Evolutionary conservation across 2,797 vertebrate genomes (phyloP).

Genomic region (Hoplostethus mediterraneus): DNA sequence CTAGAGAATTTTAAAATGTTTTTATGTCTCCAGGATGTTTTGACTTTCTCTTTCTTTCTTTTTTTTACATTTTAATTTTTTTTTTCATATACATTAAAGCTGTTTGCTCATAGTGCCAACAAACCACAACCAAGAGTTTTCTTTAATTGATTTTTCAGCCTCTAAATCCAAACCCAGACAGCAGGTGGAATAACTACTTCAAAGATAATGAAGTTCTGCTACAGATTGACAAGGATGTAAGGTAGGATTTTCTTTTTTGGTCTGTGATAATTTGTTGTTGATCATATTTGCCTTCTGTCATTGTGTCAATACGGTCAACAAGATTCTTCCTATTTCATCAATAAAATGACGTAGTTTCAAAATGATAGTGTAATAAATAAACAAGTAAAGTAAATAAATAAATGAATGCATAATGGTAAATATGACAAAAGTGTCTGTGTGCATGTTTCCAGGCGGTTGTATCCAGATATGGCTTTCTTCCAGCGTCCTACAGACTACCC

Average conservation of each 20-base stretch:
- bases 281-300: background rate
- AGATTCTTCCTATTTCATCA: too few relatives aligned
- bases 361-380: background rate
- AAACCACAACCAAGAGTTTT: background rate
- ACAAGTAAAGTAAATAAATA: too few relatives aligned
- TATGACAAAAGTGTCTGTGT: background rate
- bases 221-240: conserved; percentile 98
- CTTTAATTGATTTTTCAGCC: conserved; percentile 81
- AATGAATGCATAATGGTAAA: background rate
- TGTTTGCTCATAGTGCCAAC: too few relatives aligned
- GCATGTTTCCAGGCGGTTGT: conserved; percentile 87
- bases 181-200: conserved; percentile 98
- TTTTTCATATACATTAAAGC: background rate
- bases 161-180: conserved; percentile 96
- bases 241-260: conserved; percentile 77
- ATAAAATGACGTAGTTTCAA: background rate
- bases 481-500: conserved; percentile 96
- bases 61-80: too few relatives aligned
- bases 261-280: background rate
- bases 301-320: too few relatives aligned
- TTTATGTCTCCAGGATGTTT: too few relatives aligned
- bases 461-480: conserved; percentile 98
- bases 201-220: conserved; percentile 97
- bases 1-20: too few relatives aligned
- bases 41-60: too few relatives aligned